Conservation (phyloP, 2,888 invertebrate genomes). For the Epirrita christyi region DNA sequence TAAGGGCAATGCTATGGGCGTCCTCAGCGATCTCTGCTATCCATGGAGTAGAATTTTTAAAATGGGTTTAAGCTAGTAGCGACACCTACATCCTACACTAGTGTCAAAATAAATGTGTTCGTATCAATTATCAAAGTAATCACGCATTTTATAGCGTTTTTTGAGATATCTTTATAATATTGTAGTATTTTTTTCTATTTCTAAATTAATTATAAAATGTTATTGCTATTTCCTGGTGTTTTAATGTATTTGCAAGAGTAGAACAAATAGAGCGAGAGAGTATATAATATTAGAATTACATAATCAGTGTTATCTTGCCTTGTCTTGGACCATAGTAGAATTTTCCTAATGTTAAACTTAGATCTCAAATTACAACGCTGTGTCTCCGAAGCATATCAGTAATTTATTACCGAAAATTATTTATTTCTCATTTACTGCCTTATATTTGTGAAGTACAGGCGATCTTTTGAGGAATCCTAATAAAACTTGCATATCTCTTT, state of each 20-base stretch:
- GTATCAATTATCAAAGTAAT: slow-evolving; percentile 33
- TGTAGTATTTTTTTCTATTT: slow-evolving; percentile 38
- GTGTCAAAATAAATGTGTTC: slow-evolving; percentile 52
- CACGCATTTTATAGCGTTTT: slow-evolving; percentile 43
- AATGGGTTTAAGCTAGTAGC: no score
- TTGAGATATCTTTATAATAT: slow-evolving; percentile 39
- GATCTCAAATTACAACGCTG: slow-evolving; percentile 24
- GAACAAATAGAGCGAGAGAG: slow-evolving; percentile 15
- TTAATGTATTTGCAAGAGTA: slow-evolving; percentile 21
- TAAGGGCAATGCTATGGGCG: no score
- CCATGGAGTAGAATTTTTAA: no score
- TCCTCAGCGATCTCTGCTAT: no score
- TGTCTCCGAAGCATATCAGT: slow-evolving; percentile 22
- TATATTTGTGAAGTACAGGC: slow-evolving; percentile 19
- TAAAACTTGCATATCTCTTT: slow-evolving; percentile 22
- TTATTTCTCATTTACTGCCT: slow-evolving; percentile 11
- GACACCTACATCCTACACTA: slow-evolving; percentile 24
- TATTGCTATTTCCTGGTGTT: slow-evolving; percentile 14
- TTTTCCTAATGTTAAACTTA: slow-evolving; percentile 21
- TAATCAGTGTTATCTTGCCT: slow-evolving; percentile 56
- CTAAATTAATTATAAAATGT: slow-evolving; percentile 31
- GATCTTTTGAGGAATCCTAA: slow-evolving; percentile 9
- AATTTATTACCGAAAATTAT: slow-evolving; percentile 8
- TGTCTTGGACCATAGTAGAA: slow-evolving; percentile 47
- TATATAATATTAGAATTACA: slow-evolving; percentile 34